A percentile compares a stretch with the other conserved stretches of the same genome.
These are phyloP conservation scores for Drosophila rellima DNA, from an alignment of 2,888 invertebrate species.

Conservation along the genomic window DNA sequence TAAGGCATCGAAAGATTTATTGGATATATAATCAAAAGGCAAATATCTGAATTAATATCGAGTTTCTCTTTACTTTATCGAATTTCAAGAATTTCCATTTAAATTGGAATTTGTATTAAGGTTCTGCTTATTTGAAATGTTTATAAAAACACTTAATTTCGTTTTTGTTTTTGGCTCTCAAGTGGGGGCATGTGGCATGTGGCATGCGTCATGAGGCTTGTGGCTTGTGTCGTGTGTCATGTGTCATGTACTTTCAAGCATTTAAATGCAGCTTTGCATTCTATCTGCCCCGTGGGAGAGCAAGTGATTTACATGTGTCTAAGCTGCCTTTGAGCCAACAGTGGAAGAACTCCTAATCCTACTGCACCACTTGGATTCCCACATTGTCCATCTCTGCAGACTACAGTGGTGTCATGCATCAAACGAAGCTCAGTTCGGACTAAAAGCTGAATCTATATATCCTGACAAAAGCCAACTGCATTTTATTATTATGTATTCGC, in stretches of 20 bases:
- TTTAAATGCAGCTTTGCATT: conserved; percentile 36
- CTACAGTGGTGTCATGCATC: conserved; percentile 20
- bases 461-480: conserved; percentile 39
- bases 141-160: background rate
- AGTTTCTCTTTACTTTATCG: background rate
- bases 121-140: background rate
- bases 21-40: background rate
- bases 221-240: conserved; percentile 10
- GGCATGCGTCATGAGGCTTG: background rate
- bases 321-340: conserved; percentile 32
- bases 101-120: too few relatives aligned
- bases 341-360: conserved; percentile 31
- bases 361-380: conserved; percentile 23
- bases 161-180: too few relatives aligned
- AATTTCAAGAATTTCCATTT: background rate
- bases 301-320: conserved; percentile 69
- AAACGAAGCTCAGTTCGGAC: conserved; percentile 15
- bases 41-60: background rate
- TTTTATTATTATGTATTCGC: conserved; percentile 33
- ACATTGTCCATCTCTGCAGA: background rate
- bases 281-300: conserved; percentile 23
- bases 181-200: too few relatives aligned
- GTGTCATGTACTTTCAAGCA: conserved; percentile 19
- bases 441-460: conserved; percentile 38
- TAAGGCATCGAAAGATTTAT: conserved; percentile 11